A percentile compares a stretch with the other conserved stretches of the same genome.
phyloP scores from a whole-genome alignment of 2,888 invertebrate species.

The Philereme vetulata region DNA sequence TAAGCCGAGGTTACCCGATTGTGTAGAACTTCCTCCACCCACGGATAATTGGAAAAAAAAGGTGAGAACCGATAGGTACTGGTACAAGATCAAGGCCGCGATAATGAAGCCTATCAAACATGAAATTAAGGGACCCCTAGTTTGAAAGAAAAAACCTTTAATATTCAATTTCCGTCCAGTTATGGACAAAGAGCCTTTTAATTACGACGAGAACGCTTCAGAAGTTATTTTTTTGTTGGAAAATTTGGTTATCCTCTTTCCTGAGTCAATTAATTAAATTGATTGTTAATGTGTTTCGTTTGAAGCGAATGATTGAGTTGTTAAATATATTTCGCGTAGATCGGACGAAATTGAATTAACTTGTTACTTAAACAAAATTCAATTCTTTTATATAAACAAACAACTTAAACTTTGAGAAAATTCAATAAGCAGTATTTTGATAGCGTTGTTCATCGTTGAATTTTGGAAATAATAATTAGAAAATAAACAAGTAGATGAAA shows the following conservation, averaged over 20 bases:
- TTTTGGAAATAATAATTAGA: neutral
- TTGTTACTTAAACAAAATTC: conserved; percentile 14
- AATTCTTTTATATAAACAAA: conserved; percentile 14
- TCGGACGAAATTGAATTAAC: conserved; percentile 20
- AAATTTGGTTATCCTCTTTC: conserved; percentile 29
- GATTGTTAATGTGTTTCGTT: conserved; percentile 35
- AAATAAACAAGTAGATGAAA: too few relatives aligned
- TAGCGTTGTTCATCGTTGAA: neutral
- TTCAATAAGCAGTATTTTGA: conserved; percentile 13
- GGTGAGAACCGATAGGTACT: conserved; percentile 12
- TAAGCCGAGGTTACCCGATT: too few relatives aligned
- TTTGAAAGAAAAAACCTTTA: conserved; percentile 47
- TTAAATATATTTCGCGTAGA: conserved; percentile 12
- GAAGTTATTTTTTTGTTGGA: conserved; percentile 42
- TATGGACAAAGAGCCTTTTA: conserved; percentile 45
- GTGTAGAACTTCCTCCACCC: neutral
- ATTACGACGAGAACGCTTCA: conserved; percentile 43
- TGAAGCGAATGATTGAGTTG: conserved; percentile 20
- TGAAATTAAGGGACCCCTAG: conserved; percentile 32
- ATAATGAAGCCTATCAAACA: conserved; percentile 36
- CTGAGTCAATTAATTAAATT: conserved; percentile 33
- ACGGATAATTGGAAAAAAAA: conserved; percentile 17
- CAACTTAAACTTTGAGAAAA: conserved; percentile 11
- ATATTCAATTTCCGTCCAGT: conserved; percentile 51
- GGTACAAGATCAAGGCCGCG: conserved; percentile 6